Base-by-base conservation (phyloP, 2,113 vertebrate genomes). In the Seriola dumerili region DNA sequence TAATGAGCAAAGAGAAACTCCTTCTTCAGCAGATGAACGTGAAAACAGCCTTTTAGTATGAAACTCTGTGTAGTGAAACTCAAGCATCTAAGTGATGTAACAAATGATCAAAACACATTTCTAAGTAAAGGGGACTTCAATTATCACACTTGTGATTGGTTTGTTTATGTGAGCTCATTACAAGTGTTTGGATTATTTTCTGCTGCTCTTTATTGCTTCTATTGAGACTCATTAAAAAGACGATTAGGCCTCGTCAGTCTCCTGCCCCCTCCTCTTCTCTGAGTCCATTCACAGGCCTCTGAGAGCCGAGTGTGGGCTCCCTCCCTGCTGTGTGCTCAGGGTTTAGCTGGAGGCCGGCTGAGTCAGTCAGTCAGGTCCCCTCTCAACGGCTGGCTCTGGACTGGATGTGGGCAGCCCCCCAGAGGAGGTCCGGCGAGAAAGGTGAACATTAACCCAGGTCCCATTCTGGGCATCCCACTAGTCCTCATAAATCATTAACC, bases 371-470 rank as follows among this genome's bases (percentile, higher is more conserved):
- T 72, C 81, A 83, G 48, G 66, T 83, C 88, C 78, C 74, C 66
- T 75, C 64, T 76, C 64, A 9, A 48, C 12, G 57, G 58, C 72
- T 86, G 63, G 80, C 72, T 67, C 55, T 75, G 62, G 69, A 68
- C 62, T 69, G 80, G 78, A 85, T 79, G 73, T 77, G 84, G 90
- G 81, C 71, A 85, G 86, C 69, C 86, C 87, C 85, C 61, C 77
- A 88, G 90, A 91, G 76, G 84, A 76, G 88, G 78, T 86, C 86
- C 46, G 25, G 68, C 13, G 29, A 89, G 68, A 85, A 81, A 89
- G 92, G 90, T 94, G 94, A 95, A 95, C 91, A 95, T 96, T 95
- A 95, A 95, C 95, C 88, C 78, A 12, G 54, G 77, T 91, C 80
- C 86, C 91, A 91, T 93, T 92, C 90, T 74, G 85, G 80, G 89